phyloP scores from a whole-genome alignment of 2,113 vertebrate species.

The Sinocyclocheilus grahami region DNA sequence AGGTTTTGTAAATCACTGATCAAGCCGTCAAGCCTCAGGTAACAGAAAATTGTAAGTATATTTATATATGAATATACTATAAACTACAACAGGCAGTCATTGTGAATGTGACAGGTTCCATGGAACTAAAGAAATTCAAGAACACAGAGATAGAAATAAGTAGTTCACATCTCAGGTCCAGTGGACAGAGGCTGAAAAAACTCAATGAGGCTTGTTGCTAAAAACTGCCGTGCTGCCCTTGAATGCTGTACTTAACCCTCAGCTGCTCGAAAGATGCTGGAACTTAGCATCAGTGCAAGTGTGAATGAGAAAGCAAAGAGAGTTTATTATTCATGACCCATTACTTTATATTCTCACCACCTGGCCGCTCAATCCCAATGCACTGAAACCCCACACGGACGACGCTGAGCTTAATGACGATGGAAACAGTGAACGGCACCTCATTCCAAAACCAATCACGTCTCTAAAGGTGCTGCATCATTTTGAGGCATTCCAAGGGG shows the following conservation, averaged over 20 bases:
- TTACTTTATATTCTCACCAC: conserved; percentile 24
- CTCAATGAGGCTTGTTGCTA: conserved; percentile 22
- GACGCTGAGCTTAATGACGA: background rate
- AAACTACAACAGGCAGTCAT: background rate
- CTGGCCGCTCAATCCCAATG: background rate
- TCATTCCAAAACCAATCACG: conserved; percentile 25
- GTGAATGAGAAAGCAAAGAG: conserved; percentile 28
- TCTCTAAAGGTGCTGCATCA: conserved; percentile 37
- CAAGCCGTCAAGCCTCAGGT: background rate
- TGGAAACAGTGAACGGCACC: background rate
- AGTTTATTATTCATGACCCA: conserved; percentile 36
- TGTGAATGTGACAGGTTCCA: background rate
- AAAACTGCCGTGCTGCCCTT: conserved; percentile 18
- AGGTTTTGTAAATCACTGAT: background rate
- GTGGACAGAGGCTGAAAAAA: background rate
- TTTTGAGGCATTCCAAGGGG: conserved; percentile 23
- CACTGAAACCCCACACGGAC: conserved; percentile 3
- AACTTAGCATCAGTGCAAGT: background rate
- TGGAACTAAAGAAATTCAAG: background rate
- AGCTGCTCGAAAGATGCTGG: background rate
- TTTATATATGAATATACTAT: background rate
- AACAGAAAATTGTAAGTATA: background rate
- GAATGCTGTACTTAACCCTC: conserved; percentile 32
- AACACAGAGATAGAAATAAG: background rate
- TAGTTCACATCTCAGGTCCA: background rate